A percentile compares a stretch with the other conserved stretches of the same genome.
Conservation (phyloP, 2,797 vertebrate genomes). For the Ceyx erithaca region DNA sequence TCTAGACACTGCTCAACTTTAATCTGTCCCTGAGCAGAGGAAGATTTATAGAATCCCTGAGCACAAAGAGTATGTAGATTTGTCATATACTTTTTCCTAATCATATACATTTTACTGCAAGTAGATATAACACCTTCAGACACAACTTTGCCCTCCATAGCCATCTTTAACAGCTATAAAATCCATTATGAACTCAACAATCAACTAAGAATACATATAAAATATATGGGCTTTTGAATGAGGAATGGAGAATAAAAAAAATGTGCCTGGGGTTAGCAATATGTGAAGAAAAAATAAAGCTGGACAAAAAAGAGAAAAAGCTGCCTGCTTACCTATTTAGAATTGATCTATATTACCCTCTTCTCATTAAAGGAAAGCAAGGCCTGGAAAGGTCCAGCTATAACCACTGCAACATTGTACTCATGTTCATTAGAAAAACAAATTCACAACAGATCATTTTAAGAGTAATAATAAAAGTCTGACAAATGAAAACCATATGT, state of each 20-base stretch:
- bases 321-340: neutral
- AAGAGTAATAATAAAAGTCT: constrained; percentile 52
- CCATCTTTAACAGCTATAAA: neutral
- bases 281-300: neutral
- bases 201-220: neutral
- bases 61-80: neutral
- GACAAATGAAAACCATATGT: constrained; percentile 49
- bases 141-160: neutral
- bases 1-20: neutral
- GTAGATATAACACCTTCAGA: neutral
- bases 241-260: neutral
- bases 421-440: constrained; percentile 48
- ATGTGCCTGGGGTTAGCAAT: neutral
- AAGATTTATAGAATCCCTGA: neutral
- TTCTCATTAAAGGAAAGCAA: constrained; percentile 18
- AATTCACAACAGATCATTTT: constrained; percentile 51
- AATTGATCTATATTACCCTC: neutral
- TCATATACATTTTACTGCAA: neutral
- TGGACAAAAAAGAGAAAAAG: neutral
- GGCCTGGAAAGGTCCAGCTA: neutral
- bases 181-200: neutral
- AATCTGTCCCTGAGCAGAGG: neutral
- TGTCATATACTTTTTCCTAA: neutral
- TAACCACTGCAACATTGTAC: neutral
- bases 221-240: neutral